A percentile compares a stretch with the other conserved stretches of the same genome.
Evolutionary conservation across 2,888 invertebrate species (phyloP).

Genomic region (Ormia ochracea): DNA sequence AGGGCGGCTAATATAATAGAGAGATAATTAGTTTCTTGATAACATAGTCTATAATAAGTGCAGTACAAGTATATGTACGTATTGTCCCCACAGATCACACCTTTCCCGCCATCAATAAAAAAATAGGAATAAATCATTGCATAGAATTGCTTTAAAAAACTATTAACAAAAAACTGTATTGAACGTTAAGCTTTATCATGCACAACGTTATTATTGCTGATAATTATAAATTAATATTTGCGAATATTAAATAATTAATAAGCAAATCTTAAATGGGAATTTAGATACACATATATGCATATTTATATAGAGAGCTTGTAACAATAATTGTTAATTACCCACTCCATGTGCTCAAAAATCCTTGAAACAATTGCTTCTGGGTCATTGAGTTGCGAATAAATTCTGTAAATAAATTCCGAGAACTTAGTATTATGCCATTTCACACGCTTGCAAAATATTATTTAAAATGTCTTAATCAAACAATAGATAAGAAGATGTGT

Average conservation of each 20-base stretch:
- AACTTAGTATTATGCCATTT: neutral
- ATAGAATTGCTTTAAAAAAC: no score
- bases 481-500: slow-evolving; percentile 1
- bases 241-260: slow-evolving; percentile 47
- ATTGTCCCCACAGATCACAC: no score
- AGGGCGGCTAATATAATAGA: no score
- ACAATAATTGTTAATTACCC: neutral
- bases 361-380: slow-evolving; percentile 32
- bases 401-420: slow-evolving; percentile 36
- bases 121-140: no score
- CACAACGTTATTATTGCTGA: slow-evolving; percentile 4
- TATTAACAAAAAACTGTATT: neutral
- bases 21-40: no score
- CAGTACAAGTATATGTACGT: no score
- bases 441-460: neutral
- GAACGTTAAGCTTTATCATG: slow-evolving; percentile 23
- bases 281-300: slow-evolving; percentile 6
- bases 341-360: neutral
- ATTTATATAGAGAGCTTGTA: neutral
- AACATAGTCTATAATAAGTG: no score
- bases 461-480: neutral
- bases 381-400: slow-evolving; percentile 57
- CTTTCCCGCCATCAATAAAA: no score
- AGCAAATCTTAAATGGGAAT: slow-evolving; percentile 10
- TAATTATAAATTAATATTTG: slow-evolving; percentile 30